Evolutionary conservation across 2,797 vertebrate species (phyloP).

Genomic region (Kryptolebias ocellatus): DNA sequence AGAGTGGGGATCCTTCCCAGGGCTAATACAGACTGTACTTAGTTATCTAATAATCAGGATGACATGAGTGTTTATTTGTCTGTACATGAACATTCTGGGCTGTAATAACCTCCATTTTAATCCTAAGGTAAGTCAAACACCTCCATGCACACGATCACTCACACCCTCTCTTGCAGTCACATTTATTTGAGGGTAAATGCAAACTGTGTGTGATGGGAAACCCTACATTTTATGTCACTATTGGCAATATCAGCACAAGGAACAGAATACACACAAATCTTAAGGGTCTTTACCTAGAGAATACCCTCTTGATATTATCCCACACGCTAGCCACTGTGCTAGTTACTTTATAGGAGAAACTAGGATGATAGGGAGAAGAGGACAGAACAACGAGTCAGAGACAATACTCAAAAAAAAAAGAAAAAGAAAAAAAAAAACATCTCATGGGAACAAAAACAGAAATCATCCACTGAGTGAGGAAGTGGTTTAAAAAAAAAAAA

Average conservation of each 20-base stretch:
- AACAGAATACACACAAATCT: constrained; percentile 80
- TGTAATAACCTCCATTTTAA: background rate
- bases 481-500: constrained; percentile 36
- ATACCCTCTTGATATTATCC: constrained; percentile 95
- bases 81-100: constrained; percentile 17
- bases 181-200: constrained; percentile 45
- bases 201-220: constrained; percentile 44
- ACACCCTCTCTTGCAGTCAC: constrained; percentile 33
- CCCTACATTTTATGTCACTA: constrained; percentile 55
- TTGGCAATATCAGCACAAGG: constrained; percentile 75
- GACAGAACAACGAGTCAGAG: constrained; percentile 83
- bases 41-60: constrained; percentile 28
- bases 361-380: constrained; percentile 83
- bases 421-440: constrained; percentile 64
- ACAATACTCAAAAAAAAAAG: constrained; percentile 70
- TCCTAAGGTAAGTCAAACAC: constrained; percentile 41
- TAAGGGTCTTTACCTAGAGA: constrained; percentile 92
- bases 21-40: background rate
- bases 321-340: constrained; percentile 94
- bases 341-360: constrained; percentile 97
- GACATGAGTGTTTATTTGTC: constrained; percentile 34
- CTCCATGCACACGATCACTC: constrained; percentile 53
- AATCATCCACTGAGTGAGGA: constrained; percentile 66
- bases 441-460: constrained; percentile 76
- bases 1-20: constrained; percentile 20